A percentile compares a stretch with the other conserved stretches of the same genome.
Evolutionary conservation across 1,140 invertebrate species (phyloP).

Genomic region (Heliconius himera): DNA sequence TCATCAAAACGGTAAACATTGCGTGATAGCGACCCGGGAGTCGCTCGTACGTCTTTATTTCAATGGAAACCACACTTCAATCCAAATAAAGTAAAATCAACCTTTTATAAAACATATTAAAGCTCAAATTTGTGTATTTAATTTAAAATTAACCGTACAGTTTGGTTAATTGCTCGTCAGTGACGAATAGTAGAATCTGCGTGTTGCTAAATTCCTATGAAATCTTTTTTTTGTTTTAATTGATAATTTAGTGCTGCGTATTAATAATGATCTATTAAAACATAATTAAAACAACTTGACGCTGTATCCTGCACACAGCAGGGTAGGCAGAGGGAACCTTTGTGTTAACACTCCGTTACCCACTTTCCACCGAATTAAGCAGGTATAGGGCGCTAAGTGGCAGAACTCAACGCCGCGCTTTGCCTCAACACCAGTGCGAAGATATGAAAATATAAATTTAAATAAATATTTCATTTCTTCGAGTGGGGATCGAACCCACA

Average conservation of each 20-base stretch:
- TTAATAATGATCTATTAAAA: neutral
- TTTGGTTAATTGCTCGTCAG: slow-evolving; percentile 70
- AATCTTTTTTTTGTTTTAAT: slow-evolving; percentile 46
- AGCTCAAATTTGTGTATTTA: slow-evolving; percentile 40
- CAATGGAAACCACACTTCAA: slow-evolving; percentile 35
- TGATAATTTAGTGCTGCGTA: slow-evolving; percentile 43
- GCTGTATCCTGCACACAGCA: no score
- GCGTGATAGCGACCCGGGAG: slow-evolving; percentile 62
- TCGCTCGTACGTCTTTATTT: slow-evolving; percentile 62
- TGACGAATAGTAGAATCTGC: slow-evolving; percentile 62
- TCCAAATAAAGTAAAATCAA: slow-evolving; percentile 37
- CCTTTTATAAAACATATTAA: slow-evolving; percentile 44
- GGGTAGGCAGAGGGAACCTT: no score
- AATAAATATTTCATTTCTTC: no score
- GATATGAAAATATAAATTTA: no score
- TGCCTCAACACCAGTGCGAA: no score
- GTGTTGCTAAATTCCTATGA: slow-evolving; percentile 73
- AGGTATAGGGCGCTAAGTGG: no score
- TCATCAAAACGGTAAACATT: slow-evolving; percentile 53
- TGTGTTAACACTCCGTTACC: no score
- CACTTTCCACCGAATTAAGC: no score
- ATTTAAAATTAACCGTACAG: slow-evolving; percentile 43
- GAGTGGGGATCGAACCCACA: no score
- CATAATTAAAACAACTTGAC: no score
- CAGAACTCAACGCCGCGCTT: no score